These are phyloP conservation scores for Tribolium madens DNA, from an alignment of 1,140 invertebrate species.

Conservation along the genomic window DNA sequence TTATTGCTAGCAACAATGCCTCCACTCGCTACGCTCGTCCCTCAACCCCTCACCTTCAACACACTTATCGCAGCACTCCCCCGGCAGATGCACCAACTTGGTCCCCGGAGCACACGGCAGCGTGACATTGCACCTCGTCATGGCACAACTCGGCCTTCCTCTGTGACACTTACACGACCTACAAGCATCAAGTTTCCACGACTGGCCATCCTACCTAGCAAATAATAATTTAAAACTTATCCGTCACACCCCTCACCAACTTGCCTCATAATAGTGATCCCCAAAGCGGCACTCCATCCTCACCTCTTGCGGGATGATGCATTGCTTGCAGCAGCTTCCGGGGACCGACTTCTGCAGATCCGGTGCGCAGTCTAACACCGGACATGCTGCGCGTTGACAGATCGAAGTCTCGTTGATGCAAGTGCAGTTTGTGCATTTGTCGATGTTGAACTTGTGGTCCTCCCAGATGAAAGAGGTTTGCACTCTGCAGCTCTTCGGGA, in stretches of 20 bases:
- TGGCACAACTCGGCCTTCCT: conserved; percentile 84
- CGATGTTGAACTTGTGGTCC: conserved; percentile 73
- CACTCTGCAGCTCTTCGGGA: conserved; percentile 76
- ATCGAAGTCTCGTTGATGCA: conserved; percentile 83
- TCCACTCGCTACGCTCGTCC: too few relatives aligned
- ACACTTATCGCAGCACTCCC: conserved; percentile 89
- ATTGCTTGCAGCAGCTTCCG: conserved; percentile 84
- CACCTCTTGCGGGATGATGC: conserved; percentile 71
- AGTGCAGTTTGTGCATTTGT: conserved; percentile 86
- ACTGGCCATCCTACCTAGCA: conserved; percentile 81
- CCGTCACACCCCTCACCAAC: conserved; percentile 52
- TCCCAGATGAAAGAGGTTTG: conserved; percentile 74
- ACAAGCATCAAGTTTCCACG: conserved; percentile 88
- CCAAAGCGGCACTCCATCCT: conserved; percentile 74
- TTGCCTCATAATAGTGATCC: conserved; percentile 76
- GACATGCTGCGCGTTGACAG: conserved; percentile 83
- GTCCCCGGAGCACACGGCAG: conserved; percentile 80
- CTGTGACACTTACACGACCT: conserved; percentile 85
- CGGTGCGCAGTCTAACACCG: conserved; percentile 82
- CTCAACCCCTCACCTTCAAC: conserved; percentile 82
- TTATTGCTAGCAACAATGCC: too few relatives aligned
- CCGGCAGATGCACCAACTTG: conserved; percentile 75
- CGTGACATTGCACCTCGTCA: conserved; percentile 76
- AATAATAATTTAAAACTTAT: conserved; percentile 47
- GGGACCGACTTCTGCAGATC: conserved; percentile 74